Evolutionary conservation across 2,113 vertebrate species (phyloP).

Genomic region (Pampusana beccarii): DNA sequence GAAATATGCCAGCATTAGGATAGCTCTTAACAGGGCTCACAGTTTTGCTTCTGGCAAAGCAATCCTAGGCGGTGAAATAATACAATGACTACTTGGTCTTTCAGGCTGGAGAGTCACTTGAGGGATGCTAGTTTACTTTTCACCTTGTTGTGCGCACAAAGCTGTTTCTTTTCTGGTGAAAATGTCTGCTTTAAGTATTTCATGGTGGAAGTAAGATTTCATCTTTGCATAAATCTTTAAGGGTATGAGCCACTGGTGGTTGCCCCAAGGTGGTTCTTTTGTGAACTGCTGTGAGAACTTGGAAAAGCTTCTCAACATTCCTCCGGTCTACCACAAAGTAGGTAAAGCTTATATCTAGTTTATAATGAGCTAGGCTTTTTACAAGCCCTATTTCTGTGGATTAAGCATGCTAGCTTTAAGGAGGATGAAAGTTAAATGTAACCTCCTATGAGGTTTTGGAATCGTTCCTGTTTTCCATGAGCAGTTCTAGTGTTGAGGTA

Average conservation of each 20-base stretch:
- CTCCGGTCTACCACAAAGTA: background rate
- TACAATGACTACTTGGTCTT: background rate
- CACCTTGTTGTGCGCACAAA: background rate
- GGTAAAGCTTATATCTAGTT: background rate
- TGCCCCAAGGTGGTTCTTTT: background rate
- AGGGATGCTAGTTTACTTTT: background rate
- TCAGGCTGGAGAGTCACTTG: background rate
- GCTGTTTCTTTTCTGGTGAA: background rate
- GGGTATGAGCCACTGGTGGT: background rate
- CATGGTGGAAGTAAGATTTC: background rate
- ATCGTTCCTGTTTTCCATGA: background rate
- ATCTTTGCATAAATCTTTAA: background rate
- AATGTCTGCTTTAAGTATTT: background rate
- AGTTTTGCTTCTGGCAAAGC: background rate
- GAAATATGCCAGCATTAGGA: background rate
- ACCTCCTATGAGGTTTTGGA: background rate
- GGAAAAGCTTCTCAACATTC: background rate
- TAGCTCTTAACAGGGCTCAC: background rate
- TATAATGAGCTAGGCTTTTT: background rate
- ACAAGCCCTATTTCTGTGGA: background rate
- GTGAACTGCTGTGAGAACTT: background rate
- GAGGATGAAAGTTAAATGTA: background rate
- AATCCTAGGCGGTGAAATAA: background rate
- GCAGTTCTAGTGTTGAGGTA: background rate
- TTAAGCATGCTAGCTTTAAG: background rate